These are phyloP conservation scores for Bergia puertoricense DNA, from an alignment of 92 coral and sea anemone genomes.

Conservation along the genomic window DNA sequence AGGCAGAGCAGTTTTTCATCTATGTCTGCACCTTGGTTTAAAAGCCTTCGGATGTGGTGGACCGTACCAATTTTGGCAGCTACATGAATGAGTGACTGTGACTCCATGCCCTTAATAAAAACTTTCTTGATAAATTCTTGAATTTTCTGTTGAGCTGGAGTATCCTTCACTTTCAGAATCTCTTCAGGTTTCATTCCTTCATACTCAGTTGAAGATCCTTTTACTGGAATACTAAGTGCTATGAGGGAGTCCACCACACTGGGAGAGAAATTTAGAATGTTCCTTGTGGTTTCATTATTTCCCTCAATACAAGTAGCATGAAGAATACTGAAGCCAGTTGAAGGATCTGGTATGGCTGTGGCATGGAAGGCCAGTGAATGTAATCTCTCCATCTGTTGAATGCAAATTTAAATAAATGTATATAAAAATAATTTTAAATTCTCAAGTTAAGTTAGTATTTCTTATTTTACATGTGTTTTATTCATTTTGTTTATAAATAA, in stretches of 20 bases:
- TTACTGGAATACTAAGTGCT: conserved; percentile 23
- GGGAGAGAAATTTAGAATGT: conserved; percentile 31
- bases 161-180: background rate
- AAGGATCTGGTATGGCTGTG: background rate
- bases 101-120: background rate
- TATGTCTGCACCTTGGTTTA: conserved; percentile 17
- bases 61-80: conserved; percentile 24
- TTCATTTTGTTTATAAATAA: too few species aligned
- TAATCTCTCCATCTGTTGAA: conserved; percentile 34
- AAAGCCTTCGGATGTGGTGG: conserved; percentile 26
- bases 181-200: conserved; percentile 38
- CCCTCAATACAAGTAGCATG: conserved; percentile 41
- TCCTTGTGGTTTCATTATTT: conserved; percentile 14
- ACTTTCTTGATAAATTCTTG: background rate
- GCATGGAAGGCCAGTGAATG: conserved; percentile 48
- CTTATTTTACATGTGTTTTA: too few species aligned
- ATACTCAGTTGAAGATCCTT: conserved; percentile 9
- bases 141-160: conserved; percentile 14
- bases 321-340: conserved; percentile 27
- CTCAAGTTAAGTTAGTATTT: too few species aligned
- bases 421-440: background rate
- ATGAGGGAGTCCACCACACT: conserved; percentile 34
- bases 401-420: background rate
- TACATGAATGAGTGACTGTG: conserved; percentile 4
- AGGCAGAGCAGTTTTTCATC: background rate